phyloP scores from a whole-genome alignment of 2,113 vertebrate species.

The Sorex fumeus region DNA sequence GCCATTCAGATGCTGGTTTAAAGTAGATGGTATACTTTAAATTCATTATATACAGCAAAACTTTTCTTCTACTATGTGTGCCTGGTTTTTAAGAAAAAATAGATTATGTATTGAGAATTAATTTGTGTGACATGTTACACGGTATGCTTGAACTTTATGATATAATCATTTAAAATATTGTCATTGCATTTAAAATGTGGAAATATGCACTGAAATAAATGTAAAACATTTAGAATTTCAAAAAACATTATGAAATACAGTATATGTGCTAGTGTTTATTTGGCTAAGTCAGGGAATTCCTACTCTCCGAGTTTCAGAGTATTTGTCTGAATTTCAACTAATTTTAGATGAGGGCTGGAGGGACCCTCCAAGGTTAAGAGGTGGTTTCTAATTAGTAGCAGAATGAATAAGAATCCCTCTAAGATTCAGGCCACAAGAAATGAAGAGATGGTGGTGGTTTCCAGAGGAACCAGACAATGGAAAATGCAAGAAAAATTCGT shows the following conservation, averaged over 20 bases:
- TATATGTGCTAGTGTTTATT: background rate
- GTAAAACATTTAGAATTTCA: conserved; percentile 69
- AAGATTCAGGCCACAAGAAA: background rate
- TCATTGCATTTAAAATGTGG: conserved; percentile 87
- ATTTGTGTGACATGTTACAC: conserved; percentile 78
- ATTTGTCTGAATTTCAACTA: conserved; percentile 23
- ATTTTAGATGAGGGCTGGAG: background rate
- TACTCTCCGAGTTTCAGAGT: conserved; percentile 40
- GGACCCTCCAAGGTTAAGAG: background rate
- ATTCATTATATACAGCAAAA: too few species aligned
- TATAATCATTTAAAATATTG: background rate
- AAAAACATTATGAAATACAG: background rate
- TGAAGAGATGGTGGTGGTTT: background rate
- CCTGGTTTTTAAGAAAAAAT: background rate
- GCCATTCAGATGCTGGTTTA: too few species aligned
- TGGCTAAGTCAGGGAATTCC: background rate
- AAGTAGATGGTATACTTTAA: too few species aligned
- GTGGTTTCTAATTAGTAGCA: background rate
- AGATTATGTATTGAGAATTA: conserved; percentile 73
- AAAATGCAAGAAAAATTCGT: conserved; percentile 28
- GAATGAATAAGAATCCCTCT: background rate
- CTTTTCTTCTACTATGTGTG: too few species aligned
- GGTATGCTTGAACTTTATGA: conserved; percentile 71
- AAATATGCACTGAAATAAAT: conserved; percentile 83
- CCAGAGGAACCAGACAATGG: background rate